Percentiles rank a stretch among this genome's conserved stretches.
Evolutionary conservation across 2,113 vertebrate genomes (phyloP).

Genomic region (Arizona elegans): DNA sequence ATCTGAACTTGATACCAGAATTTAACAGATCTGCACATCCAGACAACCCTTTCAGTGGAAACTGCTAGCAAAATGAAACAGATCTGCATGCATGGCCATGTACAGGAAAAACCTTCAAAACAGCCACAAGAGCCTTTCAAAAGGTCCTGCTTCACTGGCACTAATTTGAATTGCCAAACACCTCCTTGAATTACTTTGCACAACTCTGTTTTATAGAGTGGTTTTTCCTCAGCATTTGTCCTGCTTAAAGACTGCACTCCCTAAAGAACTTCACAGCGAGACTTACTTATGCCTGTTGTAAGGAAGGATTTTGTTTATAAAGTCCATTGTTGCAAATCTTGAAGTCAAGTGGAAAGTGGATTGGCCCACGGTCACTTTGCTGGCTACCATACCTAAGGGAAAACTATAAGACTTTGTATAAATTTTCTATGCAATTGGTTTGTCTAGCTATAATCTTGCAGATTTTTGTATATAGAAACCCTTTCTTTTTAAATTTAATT

Average conservation of each 20-base stretch:
- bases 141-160: neutral
- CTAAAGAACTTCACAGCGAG: neutral
- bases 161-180: neutral
- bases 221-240: neutral
- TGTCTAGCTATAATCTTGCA: neutral
- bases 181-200: neutral
- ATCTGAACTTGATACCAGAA: neutral
- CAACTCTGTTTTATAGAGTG: neutral
- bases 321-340: neutral
- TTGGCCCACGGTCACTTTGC: neutral
- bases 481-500: neutral
- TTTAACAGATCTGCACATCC: neutral
- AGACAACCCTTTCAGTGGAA: neutral
- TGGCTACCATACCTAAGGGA: neutral
- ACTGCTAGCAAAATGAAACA: neutral
- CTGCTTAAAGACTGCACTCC: neutral
- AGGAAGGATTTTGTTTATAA: neutral
- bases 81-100: neutral
- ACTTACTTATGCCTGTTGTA: neutral
- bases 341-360: neutral
- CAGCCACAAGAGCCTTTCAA: neutral
- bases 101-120: neutral
- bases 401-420: neutral
- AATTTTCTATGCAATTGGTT: neutral
- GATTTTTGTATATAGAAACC: neutral